Evolutionary conservation across 2,113 vertebrate genomes (phyloP), one percentile per base, ranked within the genome.

Genomic region (Rynchops niger): DNA sequence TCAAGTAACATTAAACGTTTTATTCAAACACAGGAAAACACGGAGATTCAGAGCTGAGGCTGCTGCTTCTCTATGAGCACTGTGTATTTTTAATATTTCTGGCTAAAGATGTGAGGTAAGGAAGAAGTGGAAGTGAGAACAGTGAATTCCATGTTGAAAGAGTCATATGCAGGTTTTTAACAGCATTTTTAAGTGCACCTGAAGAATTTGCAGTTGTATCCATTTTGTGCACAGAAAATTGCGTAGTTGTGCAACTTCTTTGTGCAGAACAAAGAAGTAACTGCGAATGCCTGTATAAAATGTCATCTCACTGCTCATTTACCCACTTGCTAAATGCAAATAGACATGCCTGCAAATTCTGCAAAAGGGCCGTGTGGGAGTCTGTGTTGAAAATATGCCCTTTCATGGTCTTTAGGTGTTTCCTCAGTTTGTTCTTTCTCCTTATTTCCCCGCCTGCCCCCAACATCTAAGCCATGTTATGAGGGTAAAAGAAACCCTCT

Each of bases 1-100:
- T 96, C 94, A 92, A 96, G 96, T 97, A 97, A 97, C 95, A 88
- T 93, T 90, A 96, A 97, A 96, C 1, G 4, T 93, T 96, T 95
- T 94, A 91, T 85, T 95, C 89, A 97, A 96, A 94, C 86, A 90
- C 87, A 92, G 95, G 78, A 96, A 97, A 96, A 95, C 87, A 96
- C 1, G 5, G 74, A 94, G 89, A 90, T 91, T 95, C 67, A 42
- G 91, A 94, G 71, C 63, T 70, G 59, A 91, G 79, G 78, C 87
- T 93, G 78, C 90, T 82, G 82, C 71, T 96, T 94, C 91, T 91
- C 84, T 93, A 15, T 83, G 55, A 95, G 52, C 38, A 90, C 94
- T 93, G 80, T 97, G 93, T 93, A 71, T 74, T 94, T 96, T 93
- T 95, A 93, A 90, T 47, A 56, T 58, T 94, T 92, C 96, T 97